Conservation (phyloP, 2,113 vertebrate genomes). For the Seriola rivoliana region DNA sequence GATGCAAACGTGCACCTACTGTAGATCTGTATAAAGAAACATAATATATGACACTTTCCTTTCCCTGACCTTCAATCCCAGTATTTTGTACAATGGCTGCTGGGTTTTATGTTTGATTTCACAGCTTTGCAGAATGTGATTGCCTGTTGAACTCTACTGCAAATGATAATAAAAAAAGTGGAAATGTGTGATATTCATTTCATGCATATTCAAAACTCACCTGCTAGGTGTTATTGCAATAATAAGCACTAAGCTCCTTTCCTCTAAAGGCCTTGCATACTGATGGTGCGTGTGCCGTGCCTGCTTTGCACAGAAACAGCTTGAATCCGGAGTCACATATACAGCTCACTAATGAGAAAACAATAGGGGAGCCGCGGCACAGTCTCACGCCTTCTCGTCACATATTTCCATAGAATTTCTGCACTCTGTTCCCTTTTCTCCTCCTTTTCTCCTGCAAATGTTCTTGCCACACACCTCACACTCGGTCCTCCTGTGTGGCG, state of each 20-base stretch:
- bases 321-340: slow-evolving; percentile 72
- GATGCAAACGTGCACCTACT: neutral
- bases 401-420: slow-evolving; percentile 71
- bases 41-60: neutral
- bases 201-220: slow-evolving; percentile 80
- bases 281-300: slow-evolving; percentile 47
- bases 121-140: slow-evolving; percentile 47
- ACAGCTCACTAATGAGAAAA: slow-evolving; percentile 79
- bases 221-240: slow-evolving; percentile 78
- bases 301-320: slow-evolving; percentile 70
- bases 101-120: slow-evolving; percentile 53
- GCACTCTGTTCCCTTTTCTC: slow-evolving; percentile 41
- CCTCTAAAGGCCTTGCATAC: slow-evolving; percentile 68
- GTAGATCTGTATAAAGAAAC: neutral
- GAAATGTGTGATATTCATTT: slow-evolving; percentile 69
- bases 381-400: slow-evolving; percentile 71
- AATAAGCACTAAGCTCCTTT: slow-evolving; percentile 74
- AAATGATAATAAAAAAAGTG: slow-evolving; percentile 67
- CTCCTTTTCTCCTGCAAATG: slow-evolving; percentile 52
- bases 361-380: slow-evolving; percentile 70
- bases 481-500: slow-evolving; percentile 28
- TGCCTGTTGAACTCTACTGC: slow-evolving; percentile 53
- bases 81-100: slow-evolving; percentile 8
- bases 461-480: slow-evolving; percentile 45
- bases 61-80: slow-evolving; percentile 22